Evolutionary conservation across 1,140 invertebrate species (phyloP).

Genomic region (Macrocentrus cingulum): DNA sequence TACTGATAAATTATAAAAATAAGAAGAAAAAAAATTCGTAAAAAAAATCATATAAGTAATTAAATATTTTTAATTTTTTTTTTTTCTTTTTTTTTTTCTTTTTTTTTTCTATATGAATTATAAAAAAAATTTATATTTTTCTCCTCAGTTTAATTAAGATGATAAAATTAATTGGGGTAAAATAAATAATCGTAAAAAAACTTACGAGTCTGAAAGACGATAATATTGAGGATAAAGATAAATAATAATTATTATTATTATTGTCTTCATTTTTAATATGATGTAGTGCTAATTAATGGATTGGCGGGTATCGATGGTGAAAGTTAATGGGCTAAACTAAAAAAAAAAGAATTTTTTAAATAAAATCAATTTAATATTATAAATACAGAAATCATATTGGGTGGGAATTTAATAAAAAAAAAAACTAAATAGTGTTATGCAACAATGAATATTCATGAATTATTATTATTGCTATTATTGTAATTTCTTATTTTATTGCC

Average conservation of each 20-base stretch:
- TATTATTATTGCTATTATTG: constrained; percentile 49
- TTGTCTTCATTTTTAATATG: constrained; percentile 41
- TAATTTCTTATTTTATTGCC: constrained; percentile 58
- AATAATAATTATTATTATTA: constrained; percentile 48
- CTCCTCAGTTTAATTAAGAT: constrained; percentile 4
- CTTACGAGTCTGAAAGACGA: constrained; percentile 3
- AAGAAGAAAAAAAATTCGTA: too few species aligned
- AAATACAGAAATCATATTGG: constrained; percentile 11
- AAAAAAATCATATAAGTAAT: too few species aligned
- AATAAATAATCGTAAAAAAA: constrained; percentile 16
- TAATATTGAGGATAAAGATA: constrained; percentile 34
- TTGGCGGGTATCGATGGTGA: constrained; percentile 43
- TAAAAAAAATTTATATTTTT: background rate
- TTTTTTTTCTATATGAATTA: constrained; percentile 11
- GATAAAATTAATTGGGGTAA: constrained; percentile 5
- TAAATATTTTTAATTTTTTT: too few species aligned
- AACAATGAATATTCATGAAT: constrained; percentile 51
- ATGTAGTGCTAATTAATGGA: constrained; percentile 40
- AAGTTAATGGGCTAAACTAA: constrained; percentile 20
- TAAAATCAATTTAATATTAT: background rate
- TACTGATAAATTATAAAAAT: too few species aligned
- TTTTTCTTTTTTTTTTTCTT: background rate
- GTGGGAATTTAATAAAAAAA: constrained; percentile 40
- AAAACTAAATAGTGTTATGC: constrained; percentile 49
- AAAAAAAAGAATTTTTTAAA: constrained; percentile 4